Percentiles rank a stretch among this genome's conserved stretches.
Evolutionary conservation across 2,797 vertebrate species (phyloP).

Genomic region (Intellagama lesueurii): DNA sequence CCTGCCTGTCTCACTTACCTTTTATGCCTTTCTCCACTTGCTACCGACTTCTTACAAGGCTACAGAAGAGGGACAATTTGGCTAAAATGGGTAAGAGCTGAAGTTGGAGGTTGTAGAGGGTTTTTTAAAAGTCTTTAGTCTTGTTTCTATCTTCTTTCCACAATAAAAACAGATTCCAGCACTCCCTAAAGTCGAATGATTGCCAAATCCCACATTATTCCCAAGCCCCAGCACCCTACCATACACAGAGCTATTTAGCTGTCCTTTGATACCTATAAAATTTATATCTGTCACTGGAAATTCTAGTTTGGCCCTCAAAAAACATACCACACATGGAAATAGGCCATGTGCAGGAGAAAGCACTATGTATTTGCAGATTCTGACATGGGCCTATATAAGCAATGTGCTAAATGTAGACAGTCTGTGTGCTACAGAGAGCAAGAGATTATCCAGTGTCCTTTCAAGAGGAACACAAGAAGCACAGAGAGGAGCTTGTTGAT

Average conservation of each 20-base stretch:
- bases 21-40: background rate
- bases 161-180: background rate
- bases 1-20: background rate
- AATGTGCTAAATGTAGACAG: constrained; percentile 47
- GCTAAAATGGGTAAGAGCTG: background rate
- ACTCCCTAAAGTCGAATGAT: background rate
- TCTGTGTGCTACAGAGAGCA: constrained; percentile 40
- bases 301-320: constrained; percentile 32
- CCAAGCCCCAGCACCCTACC: background rate
- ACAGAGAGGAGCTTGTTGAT: constrained; percentile 51
- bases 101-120: background rate
- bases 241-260: background rate
- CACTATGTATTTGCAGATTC: constrained; percentile 18
- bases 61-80: background rate
- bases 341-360: background rate
- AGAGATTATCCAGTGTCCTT: constrained; percentile 37
- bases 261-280: background rate
- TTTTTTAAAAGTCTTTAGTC: background rate
- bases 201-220: fast-evolving
- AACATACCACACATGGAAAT: constrained; percentile 4
- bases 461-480: constrained; percentile 34
- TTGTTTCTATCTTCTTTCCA: background rate
- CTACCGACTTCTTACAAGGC: background rate
- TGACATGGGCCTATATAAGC: constrained; percentile 57
- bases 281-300: constrained; percentile 42